Conservation (phyloP, 1,140 invertebrate genomes). For the Berghia stephanieae region DNA sequence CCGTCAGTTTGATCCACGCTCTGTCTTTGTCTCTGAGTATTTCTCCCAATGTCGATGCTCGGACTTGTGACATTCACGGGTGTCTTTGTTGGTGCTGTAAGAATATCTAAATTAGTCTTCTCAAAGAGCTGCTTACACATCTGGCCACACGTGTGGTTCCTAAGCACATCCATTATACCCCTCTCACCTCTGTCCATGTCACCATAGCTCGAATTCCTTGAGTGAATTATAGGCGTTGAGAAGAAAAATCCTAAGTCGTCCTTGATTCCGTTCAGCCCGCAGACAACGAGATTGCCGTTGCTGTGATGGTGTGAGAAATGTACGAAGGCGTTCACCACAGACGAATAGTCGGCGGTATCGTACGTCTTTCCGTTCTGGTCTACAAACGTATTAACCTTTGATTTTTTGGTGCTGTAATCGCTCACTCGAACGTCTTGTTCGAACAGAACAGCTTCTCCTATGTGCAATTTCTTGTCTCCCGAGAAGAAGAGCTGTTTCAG, state of each 20-base stretch:
- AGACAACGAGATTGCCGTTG: constrained; percentile 34
- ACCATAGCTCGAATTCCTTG: constrained; percentile 25
- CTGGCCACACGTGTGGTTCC: constrained; percentile 31
- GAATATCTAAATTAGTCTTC: too few relatives aligned
- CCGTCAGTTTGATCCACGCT: too few relatives aligned
- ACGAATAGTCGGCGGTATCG: neutral
- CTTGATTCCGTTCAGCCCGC: constrained; percentile 34
- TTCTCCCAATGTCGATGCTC: too few relatives aligned
- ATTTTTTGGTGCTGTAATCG: constrained; percentile 13
- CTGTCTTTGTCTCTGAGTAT: too few relatives aligned
- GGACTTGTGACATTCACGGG: too few relatives aligned
- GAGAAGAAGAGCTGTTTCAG: constrained; percentile 32
- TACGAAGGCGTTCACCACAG: constrained; percentile 29
- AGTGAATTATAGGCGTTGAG: constrained; percentile 37
- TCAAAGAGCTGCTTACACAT: too few relatives aligned
- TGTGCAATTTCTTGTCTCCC: constrained; percentile 12
- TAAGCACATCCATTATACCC: constrained; percentile 33
- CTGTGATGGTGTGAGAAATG: constrained; percentile 36
- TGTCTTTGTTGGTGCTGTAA: too few relatives aligned
- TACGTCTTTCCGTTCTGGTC: neutral
- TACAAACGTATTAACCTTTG: neutral
- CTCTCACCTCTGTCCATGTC: constrained; percentile 25
- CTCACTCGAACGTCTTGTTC: constrained; percentile 33
- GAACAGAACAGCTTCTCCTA: constrained; percentile 33
- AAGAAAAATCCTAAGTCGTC: constrained; percentile 26